These are phyloP conservation scores for Anser brachyrhynchus DNA, from an alignment of 2,113 vertebrate genomes.

Conservation along the genomic window DNA sequence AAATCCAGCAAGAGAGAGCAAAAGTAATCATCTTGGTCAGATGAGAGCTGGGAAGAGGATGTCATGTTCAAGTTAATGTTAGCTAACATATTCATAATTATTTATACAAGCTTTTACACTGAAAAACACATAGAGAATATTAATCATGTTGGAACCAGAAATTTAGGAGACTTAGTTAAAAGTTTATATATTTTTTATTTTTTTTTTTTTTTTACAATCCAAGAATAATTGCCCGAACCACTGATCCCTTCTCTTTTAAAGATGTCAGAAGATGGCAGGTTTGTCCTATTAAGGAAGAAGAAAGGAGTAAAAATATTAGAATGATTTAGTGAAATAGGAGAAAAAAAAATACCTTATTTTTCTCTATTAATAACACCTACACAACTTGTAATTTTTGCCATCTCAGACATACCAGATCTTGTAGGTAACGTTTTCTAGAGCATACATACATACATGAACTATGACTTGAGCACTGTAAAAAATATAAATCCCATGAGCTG, in stretches of 20 bases:
- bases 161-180: neutral
- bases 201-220: neutral
- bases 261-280: neutral
- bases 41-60: neutral
- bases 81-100: neutral
- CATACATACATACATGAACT: neutral
- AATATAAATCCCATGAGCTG: neutral
- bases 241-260: neutral
- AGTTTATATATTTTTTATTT: neutral
- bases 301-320: neutral
- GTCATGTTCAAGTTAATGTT: neutral
- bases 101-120: neutral
- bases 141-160: neutral
- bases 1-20: neutral
- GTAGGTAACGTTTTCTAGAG: neutral
- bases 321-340: neutral
- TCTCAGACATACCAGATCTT: neutral
- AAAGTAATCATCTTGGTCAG: neutral
- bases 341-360: neutral
- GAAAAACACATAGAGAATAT: neutral
- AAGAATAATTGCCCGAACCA: neutral
- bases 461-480: neutral
- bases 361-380: neutral
- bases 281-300: neutral
- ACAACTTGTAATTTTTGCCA: neutral